These are phyloP conservation scores for Aurelia aurita complex sp. Pacific DNA, from an alignment of 30 jellyfish, hydroid and myxozoan species.

Conservation along the genomic window DNA sequence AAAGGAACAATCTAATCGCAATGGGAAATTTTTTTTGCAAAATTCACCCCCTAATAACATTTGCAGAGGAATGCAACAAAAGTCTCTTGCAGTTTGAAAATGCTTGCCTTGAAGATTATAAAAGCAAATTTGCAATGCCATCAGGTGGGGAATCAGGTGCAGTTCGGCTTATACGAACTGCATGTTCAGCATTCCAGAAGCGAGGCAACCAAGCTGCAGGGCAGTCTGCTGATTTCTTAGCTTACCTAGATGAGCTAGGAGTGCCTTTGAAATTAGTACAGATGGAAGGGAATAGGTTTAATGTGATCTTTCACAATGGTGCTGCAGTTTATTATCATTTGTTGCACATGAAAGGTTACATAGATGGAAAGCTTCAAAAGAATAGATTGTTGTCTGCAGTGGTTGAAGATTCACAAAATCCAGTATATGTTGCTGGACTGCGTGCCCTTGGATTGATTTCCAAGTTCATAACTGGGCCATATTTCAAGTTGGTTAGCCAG, in stretches of 20 bases:
- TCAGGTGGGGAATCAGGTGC: too few relatives aligned
- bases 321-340: slow-evolving; percentile 20
- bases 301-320: slow-evolving; percentile 28
- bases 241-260: slow-evolving; percentile 11
- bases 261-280: neutral
- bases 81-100: too few relatives aligned
- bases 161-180: too few relatives aligned
- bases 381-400: slow-evolving; percentile 47
- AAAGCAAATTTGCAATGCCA: too few relatives aligned
- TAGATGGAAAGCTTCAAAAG: neutral
- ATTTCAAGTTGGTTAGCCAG: slow-evolving; percentile 15
- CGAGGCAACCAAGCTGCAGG: too few relatives aligned
- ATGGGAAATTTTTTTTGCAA: slow-evolving; percentile 41
- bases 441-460: slow-evolving; percentile 26
- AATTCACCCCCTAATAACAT: slow-evolving; percentile 1
- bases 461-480: slow-evolving; percentile 16
- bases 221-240: slow-evolving; percentile 8
- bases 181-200: too few relatives aligned
- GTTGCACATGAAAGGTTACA: neutral
- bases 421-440: slow-evolving; percentile 15
- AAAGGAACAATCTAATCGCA: neutral
- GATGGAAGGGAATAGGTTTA: slow-evolving; percentile 48
- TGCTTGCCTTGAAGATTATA: too few relatives aligned
- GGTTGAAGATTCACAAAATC: slow-evolving; percentile 15
- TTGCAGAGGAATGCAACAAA: too few relatives aligned